Conservation (phyloP, 92 coral and sea anemone genomes). For the Montipora capitata region DNA sequence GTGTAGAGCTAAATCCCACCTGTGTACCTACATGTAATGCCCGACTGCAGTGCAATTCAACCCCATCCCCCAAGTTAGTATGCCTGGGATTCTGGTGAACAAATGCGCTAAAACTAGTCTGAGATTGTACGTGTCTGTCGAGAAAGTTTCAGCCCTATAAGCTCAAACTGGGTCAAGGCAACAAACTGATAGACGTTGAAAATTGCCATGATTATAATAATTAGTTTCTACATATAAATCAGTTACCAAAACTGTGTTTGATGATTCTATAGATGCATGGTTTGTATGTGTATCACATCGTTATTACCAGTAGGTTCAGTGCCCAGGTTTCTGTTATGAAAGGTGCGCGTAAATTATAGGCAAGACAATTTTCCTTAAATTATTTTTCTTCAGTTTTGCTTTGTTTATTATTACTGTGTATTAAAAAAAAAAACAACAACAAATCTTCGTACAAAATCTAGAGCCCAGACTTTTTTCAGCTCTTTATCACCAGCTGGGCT, state of each 20-base stretch:
- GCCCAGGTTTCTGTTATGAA: too few relatives aligned
- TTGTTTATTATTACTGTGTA: not conserved
- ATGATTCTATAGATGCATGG: not conserved
- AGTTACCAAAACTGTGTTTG: too few relatives aligned
- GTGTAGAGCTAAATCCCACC: too few relatives aligned
- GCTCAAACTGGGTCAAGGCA: slow-evolving; percentile 9
- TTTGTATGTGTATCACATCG: not conserved
- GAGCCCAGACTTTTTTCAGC: not conserved
- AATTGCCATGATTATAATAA: not conserved
- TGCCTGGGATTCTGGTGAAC: not conserved
- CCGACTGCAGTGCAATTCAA: not conserved
- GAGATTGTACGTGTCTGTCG: not conserved
- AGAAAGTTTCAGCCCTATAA: not conserved
- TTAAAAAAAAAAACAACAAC: not conserved
- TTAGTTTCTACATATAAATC: slow-evolving; percentile 1
- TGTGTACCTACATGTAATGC: too few relatives aligned
- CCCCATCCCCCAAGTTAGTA: not conserved
- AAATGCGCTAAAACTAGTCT: not conserved
- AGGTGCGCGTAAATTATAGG: not conserved
- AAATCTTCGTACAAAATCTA: too few relatives aligned
- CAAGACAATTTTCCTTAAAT: not conserved
- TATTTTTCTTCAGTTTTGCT: not conserved
- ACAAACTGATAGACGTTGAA: not conserved
- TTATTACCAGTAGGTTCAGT: not conserved
- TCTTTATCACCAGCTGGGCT: not conserved